Conservation (phyloP, 1,140 invertebrate genomes). For the Adelges cooleyi region DNA sequence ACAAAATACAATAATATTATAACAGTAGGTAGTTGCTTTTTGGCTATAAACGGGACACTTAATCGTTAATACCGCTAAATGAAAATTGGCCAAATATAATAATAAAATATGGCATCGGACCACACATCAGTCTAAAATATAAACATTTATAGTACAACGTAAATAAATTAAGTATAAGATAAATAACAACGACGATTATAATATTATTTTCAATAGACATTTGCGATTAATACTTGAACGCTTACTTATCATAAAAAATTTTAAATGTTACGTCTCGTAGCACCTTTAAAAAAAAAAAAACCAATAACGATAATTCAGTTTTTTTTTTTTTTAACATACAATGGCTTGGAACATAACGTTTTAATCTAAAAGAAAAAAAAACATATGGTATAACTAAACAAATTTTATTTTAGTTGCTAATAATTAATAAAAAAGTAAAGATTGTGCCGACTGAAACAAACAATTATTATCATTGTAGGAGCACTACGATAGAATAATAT, state of each 20-base stretch:
- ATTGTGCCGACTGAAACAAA: not conserved
- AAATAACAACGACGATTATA: conserved; percentile 20
- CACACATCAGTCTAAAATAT: conserved; percentile 23
- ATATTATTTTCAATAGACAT: too few relatives aligned
- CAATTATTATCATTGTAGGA: not conserved
- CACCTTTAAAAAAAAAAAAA: not conserved
- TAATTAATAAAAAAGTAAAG: conserved; percentile 2
- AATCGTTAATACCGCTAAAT: conserved; percentile 15
- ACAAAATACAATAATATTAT: too few relatives aligned
- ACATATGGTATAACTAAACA: not conserved
- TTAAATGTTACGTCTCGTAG: not conserved
- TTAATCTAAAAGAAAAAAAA: not conserved
- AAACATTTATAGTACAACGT: conserved; percentile 26
- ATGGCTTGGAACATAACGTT: not conserved
- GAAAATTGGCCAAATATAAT: conserved; percentile 3
- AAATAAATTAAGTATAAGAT: conserved; percentile 28
- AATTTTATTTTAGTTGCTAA: conserved; percentile 11
- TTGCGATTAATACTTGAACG: conserved; percentile 7
- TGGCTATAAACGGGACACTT: not conserved
- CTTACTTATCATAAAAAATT: conserved; percentile 8
- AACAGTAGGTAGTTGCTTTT: too few relatives aligned
- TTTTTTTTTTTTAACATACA: not conserved
- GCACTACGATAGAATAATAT: not conserved
- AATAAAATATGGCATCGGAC: conserved; percentile 14
- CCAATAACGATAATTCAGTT: not conserved